Conservation (phyloP, 2,797 vertebrate species). For the Pelochelys cantorii region DNA sequence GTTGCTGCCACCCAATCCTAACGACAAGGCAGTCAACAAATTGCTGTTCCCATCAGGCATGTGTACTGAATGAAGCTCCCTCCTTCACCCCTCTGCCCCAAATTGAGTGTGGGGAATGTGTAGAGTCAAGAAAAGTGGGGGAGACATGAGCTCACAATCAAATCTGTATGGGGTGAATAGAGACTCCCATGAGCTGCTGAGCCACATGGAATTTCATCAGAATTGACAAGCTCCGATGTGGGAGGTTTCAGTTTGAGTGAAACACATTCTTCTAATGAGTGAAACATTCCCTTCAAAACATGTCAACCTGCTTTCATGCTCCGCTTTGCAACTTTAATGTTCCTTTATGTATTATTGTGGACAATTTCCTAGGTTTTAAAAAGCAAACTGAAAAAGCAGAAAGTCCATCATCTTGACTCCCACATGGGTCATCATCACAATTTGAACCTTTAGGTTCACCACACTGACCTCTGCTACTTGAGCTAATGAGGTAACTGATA, state of each 20-base stretch:
- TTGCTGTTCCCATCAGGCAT: not conserved
- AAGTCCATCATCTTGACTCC: not conserved
- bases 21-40: not conserved
- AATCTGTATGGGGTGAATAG: not conserved
- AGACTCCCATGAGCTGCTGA: not conserved
- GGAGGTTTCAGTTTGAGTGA: not conserved
- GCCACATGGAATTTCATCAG: too few species aligned
- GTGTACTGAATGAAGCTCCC: too few species aligned
- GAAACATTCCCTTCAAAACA: not conserved
- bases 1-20: not conserved
- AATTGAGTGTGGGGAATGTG: not conserved
- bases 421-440: not conserved
- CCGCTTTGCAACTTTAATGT: not conserved
- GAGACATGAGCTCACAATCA: not conserved
- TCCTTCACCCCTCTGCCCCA: not conserved
- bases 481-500: not conserved
- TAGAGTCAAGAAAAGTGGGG: not conserved
- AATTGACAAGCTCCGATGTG: not conserved
- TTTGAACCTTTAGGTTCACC: not conserved
- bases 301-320: not conserved
- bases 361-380: not conserved
- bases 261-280: not conserved
- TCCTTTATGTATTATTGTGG: not conserved
- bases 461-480: not conserved
- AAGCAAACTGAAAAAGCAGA: not conserved